Evolutionary conservation across 2,113 vertebrate genomes (phyloP), one percentile per base, ranked within the genome.

Genomic region (Rhineura floridana): DNA sequence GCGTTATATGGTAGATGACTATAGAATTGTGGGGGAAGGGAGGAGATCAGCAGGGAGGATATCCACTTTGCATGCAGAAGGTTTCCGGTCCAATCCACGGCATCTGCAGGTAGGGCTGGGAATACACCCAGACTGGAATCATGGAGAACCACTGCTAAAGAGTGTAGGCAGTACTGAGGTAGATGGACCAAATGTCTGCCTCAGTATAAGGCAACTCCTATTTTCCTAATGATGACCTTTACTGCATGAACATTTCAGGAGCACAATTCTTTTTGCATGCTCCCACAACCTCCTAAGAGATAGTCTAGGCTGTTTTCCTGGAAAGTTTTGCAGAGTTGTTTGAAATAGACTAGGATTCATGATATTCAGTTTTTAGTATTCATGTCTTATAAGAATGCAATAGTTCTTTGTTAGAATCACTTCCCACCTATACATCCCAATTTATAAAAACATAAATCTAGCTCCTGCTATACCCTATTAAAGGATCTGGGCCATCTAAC

Each of bases 361-460:
- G 83, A 85, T 39, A 88, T 55, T 72, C 69, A 67, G 33, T 15
- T 9, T 42, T 72, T 33, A 59, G 77, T 30, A 92, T 67, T 17
- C 77, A 42, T 3, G 33, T 12, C 62, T 55, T 62, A 52, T 86
- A 88, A 87, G 30, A 3, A 63, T 28, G 80, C 73, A 59, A 69
- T 59, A 84, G 62, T 79, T 85, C 52, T 80, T 85, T 50, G 46
- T 81, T 86, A 73, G 48, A 87, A 79, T 59, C 39, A 46, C 0
- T 84, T 89, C 77, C 83, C 85, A 39, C 39, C 75, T 88, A 77
- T 65, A 55, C 30, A 84, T 88, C 70, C 52, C n/a, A 84, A n/a
- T 87, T 84, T 67, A 90, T 75, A 88, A 72, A 90, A 77, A 83
- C 3, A 33, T 83, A 88, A 90, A 92, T 79, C 79, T 62, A 90